Percentiles rank a stretch among this genome's conserved stretches.
Conservation (phyloP, 2,797 vertebrate species). For the Phoeniculus purpureus region DNA sequence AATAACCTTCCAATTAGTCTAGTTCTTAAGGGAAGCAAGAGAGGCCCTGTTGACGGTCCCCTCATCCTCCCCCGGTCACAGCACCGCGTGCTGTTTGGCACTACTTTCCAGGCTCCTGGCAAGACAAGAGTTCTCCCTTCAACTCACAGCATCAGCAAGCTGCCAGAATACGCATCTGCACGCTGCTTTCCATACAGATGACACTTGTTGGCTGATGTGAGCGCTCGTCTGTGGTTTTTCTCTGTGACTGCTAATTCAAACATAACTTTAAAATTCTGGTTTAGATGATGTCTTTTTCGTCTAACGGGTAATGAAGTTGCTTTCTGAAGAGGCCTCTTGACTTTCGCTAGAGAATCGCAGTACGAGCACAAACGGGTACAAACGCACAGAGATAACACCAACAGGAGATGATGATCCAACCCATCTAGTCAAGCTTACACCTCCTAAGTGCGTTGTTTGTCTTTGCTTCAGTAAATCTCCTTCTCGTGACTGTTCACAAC, state of each 20-base stretch:
- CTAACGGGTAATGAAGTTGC: background rate
- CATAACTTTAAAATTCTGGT: constrained; percentile 20
- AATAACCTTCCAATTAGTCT: constrained; percentile 39
- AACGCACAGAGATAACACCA: constrained; percentile 5
- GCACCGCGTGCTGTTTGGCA: background rate
- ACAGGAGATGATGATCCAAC: constrained; percentile 4
- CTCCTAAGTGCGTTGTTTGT: background rate
- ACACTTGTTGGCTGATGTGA: background rate
- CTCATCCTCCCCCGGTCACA: background rate
- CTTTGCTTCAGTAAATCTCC: constrained; percentile 7
- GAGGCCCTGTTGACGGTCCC: background rate
- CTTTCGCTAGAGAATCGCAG: constrained; percentile 25
- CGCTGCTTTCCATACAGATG: background rate
- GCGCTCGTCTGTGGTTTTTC: constrained; percentile 2
- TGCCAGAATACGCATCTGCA: background rate
- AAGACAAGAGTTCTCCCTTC: background rate
- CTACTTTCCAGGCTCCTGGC: background rate
- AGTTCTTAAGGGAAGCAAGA: constrained; percentile 18
- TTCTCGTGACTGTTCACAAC: background rate
- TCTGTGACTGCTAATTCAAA: constrained; percentile 9
- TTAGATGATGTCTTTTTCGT: constrained; percentile 24
- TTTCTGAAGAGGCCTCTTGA: constrained; percentile 42
- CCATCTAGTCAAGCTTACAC: background rate
- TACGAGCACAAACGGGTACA: constrained; percentile 4
- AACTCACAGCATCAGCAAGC: background rate